Conservation (phyloP, 2,888 invertebrate species). For the Vannuccia rotundouncinata region DNA sequence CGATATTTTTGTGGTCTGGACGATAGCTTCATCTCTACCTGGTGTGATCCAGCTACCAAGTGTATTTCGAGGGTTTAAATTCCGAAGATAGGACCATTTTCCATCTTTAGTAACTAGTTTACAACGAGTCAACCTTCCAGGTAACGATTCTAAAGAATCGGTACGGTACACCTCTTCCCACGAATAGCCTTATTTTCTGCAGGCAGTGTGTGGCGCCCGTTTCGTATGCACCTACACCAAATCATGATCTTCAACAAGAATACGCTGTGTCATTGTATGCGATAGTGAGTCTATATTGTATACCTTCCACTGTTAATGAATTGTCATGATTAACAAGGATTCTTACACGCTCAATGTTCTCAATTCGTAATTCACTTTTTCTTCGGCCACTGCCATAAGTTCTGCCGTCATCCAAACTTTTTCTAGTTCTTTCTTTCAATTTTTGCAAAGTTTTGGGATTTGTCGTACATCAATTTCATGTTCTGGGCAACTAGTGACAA, state of each 20-base stretch:
- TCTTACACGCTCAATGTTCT: constrained; percentile 18
- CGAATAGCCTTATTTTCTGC: constrained; percentile 1
- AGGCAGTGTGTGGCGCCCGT: background rate
- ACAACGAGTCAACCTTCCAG: constrained; percentile 23
- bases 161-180: constrained; percentile 20
- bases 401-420: constrained; percentile 16
- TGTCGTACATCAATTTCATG: constrained; percentile 1
- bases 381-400: constrained; percentile 7
- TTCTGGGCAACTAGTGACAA: background rate
- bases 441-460: constrained; percentile 8
- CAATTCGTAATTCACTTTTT: background rate
- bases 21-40: constrained; percentile 15
- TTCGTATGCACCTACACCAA: background rate
- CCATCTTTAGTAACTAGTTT: background rate
- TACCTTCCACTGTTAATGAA: constrained; percentile 26
- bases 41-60: background rate
- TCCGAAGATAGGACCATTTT: constrained; percentile 5
- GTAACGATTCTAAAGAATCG: constrained; percentile 10
- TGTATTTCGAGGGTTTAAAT: constrained; percentile 14
- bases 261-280: constrained; percentile 23
- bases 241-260: constrained; percentile 11
- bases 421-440: constrained; percentile 16
- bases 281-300: constrained; percentile 7
- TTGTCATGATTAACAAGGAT: constrained; percentile 11
- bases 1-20: constrained; percentile 13